Evolutionary conservation across 2,888 invertebrate genomes (phyloP), one percentile per base, ranked within the genome.

Genomic region (Amiota minor): DNA sequence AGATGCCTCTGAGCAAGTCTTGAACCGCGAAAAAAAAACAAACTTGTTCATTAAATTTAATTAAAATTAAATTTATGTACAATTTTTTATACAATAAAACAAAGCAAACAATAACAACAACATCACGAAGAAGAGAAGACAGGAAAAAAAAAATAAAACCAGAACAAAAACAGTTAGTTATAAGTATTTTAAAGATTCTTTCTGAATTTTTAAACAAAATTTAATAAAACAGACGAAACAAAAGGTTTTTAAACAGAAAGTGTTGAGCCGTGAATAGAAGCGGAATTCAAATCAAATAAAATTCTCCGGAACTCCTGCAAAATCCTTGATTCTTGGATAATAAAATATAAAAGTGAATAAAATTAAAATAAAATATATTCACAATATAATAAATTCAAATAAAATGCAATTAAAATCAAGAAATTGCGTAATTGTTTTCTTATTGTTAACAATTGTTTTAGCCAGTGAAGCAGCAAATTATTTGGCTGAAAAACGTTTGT

Each of bases 401-500:
- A 56, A 12, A 50, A 50, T 56, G 56, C 56, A 56, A 16, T 2
- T 18, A 6, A n/a, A 14, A 56, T 56, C 18, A 16, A 56, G 10
- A 10, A 56, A 56, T 16, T 56, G 18, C 56, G 56, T 9, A 3
- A 10, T 50, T 50, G n/a, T 49, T 18, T 47, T 46, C 20, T 62
- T 14, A 4, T 1, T 76, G 23, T 46, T 69, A 14, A 69, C 75
- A 1, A 35, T 61, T 12, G 50, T 74, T 8, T 2, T 35, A 14
- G 35, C 46, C 9, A 45, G 16, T 1, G 14, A 55, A 8, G 78
- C 77, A 2, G 55, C 61, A 0, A 78, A 79, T 8, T 83, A 79
- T 72, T 56, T 83, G 23, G 10, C 75, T 6, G 76, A 81, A 12
- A 83, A 78, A 77, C 83, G 83, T 83, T 70, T 75, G 76, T 9